These are phyloP conservation scores for Idaea aversata DNA, from an alignment of 2,888 invertebrate species.

Conservation along the genomic window DNA sequence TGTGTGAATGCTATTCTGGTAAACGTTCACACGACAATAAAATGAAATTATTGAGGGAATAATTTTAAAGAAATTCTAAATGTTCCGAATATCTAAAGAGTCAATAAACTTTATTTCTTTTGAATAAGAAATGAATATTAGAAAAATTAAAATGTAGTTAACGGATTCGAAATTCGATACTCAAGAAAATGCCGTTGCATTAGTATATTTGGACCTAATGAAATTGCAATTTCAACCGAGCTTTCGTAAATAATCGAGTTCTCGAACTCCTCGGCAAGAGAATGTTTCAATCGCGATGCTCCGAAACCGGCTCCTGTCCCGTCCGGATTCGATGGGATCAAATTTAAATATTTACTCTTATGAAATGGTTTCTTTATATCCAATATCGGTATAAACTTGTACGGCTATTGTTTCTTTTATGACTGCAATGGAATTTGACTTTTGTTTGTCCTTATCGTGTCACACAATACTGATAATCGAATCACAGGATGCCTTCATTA, in stretches of 20 bases:
- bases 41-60: not conserved
- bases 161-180: constrained; percentile 53
- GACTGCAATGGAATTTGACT: not conserved
- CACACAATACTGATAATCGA: not conserved
- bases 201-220: constrained; percentile 48
- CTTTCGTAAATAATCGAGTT: constrained; percentile 41
- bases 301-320: constrained; percentile 55
- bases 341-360: constrained; percentile 45
- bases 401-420: not conserved
- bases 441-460: not conserved
- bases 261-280: constrained; percentile 33
- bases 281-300: constrained; percentile 68
- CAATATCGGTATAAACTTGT: not conserved
- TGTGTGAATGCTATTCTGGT: constrained; percentile 35
- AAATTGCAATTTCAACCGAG: constrained; percentile 52
- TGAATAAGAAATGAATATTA: not conserved
- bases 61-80: not conserved
- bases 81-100: not conserved
- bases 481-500: not conserved
- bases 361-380: constrained; percentile 30
- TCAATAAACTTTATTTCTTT: not conserved
- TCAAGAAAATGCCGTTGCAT: constrained; percentile 39
- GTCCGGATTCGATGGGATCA: constrained; percentile 47
- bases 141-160: constrained; percentile 39
- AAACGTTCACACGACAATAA: constrained; percentile 12